Base-by-base conservation (phyloP, 1,140 invertebrate genomes). In the Bombus picipes region DNA sequence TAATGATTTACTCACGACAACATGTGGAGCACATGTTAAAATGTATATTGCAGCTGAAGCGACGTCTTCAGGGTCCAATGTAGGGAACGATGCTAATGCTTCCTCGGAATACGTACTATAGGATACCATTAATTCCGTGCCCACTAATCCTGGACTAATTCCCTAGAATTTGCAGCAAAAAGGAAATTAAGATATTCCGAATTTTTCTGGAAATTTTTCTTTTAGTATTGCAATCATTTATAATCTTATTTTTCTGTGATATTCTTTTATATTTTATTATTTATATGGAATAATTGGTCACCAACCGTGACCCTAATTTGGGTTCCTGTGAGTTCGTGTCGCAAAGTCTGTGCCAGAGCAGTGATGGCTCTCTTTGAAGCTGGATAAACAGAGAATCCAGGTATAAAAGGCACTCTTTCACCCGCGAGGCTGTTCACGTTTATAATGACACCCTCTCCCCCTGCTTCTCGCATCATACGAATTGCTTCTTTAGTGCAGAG, bases 311-410 rank as follows among this genome's bases (percentile, higher is more conserved):
- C 89, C 13, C 92, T 92, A 80, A 93, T 93, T 65, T 95, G 94
- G 73, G 94, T 93, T 85, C 93, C 93, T 71, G 94, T 91, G 76
- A 97, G 94, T 92, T 97, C 97, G 85, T 96, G 95, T 85, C 96
- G 94, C 32, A 96, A 90, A 39, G 96, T 96, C 90, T 97, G 96
- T 28, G 96, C 95, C 32, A 97, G 92, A 41, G 95, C 96, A 37
- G 94, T 95, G 39, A 97, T 94, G 70, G 96, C 96, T 90, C 95
- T 95, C 89, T 97, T 97, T 15, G 96, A 96, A 47, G 96, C 96
- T 76, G 95, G 94, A 94, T 97, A 97, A 85, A 95, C 92, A 84
- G 92, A 94, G 89, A 96, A 95, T 85, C 94, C 94, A 57, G 95
- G 95, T 62, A 95, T 92, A 32, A 95, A 93, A 47, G 95, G 95